Evolutionary conservation across 2,888 invertebrate genomes (phyloP).

Genomic region (Urechis unicinctus): DNA sequence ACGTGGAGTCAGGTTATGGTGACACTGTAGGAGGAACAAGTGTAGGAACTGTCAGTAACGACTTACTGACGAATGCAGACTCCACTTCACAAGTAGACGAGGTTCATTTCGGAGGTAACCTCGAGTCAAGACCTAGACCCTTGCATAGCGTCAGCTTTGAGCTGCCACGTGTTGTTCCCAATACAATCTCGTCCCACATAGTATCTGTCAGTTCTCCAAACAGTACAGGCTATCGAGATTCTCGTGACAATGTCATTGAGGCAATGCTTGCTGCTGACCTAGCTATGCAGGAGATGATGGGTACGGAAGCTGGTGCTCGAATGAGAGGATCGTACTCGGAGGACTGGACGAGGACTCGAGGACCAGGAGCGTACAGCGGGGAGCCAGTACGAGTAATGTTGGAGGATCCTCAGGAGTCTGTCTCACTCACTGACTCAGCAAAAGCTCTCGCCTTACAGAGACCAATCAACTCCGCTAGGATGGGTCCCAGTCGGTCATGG

Average conservation of each 20-base stretch:
- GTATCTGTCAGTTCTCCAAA: too few species aligned
- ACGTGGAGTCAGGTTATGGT: neutral
- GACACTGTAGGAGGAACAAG: neutral
- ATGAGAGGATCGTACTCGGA: neutral
- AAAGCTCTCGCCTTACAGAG: neutral
- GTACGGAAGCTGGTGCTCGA: too few species aligned
- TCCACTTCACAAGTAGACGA: too few species aligned
- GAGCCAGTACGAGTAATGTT: conserved; percentile 1
- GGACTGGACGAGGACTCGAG: neutral
- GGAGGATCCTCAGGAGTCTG: neutral
- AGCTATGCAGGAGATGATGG: conserved; percentile 1
- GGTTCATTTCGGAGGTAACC: too few species aligned
- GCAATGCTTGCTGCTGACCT: conserved; percentile 4
- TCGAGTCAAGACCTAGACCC: too few species aligned
- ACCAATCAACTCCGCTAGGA: neutral
- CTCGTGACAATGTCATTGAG: neutral
- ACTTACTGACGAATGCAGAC: neutral
- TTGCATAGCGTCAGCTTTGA: neutral
- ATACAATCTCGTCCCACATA: too few species aligned
- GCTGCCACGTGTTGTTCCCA: neutral
- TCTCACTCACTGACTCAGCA: conserved; percentile 3
- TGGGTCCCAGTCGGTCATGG: too few species aligned
- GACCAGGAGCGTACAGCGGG: neutral
- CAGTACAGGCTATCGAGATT: too few species aligned
- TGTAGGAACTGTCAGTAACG: neutral